Evolutionary conservation across 2,797 vertebrate genomes (phyloP), one percentile per base, ranked within the genome.

Genomic region (Sphenodon punctatus): DNA sequence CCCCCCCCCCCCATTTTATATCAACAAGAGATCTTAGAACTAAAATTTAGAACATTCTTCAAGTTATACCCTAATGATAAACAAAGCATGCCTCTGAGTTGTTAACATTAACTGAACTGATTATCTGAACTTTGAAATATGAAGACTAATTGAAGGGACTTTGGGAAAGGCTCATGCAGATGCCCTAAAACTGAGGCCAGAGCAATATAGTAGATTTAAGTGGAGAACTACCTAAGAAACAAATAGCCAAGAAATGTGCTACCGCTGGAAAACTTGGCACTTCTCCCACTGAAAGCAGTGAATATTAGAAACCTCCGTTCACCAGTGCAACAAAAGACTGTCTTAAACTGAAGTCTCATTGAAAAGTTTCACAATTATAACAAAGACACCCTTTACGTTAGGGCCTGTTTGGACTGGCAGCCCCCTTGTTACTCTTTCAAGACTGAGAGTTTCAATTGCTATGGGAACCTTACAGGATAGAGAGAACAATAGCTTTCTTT

Each of bases 121-220:
- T 19, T 0, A 0, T 66, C 0, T 0, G n/a, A 25, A 0, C 11
- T 0, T 13, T 4, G 5, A 1, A 2, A 20, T 2, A n/a, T 12
- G 55, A 55, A 22, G 2, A 19, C 80, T 27, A 71, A 22, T 5
- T 34, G 23, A 1, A 14, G 0, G 20, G 38, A 76, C 17, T 0
- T 45, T 6, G 5, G 25, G 27, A 15, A 13, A 23, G 2, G 58
- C 13, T 4, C 6, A 2, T 6, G 1, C 0, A 69, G 74, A 2
- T 71, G 12, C 0, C 34, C 48, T n/a, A n/a, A 0, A 12, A 2
- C 9, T 0, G 3, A 0, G 20, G 51, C 23, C 2, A 59, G 38
- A 15, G 5, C 43, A 51, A 8, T 51, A 6, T 76, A 22, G 0
- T 0, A 0, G 11, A 4, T 56, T 10, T 2, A 11, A 25, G 1